These are phyloP conservation scores for Ictalurus furcatus DNA, from an alignment of 2,113 vertebrate genomes.

Conservation along the genomic window DNA sequence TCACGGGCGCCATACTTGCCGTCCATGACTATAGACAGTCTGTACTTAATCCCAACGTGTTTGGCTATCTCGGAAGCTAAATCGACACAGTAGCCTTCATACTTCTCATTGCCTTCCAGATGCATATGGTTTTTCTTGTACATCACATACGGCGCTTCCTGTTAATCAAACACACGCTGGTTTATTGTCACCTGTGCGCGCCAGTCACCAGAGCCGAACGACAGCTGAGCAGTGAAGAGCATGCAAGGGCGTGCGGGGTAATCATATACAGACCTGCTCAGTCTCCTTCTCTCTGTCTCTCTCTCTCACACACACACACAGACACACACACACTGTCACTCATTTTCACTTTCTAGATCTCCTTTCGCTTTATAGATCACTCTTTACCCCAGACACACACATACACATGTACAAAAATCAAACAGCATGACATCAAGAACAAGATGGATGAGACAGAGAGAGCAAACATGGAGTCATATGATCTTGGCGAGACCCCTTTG, in stretches of 20 bases:
- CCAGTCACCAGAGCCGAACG: constrained; percentile 39
- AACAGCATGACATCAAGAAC: constrained; percentile 54
- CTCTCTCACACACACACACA: constrained; percentile 7
- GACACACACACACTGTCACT: constrained; percentile 21
- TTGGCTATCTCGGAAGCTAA: constrained; percentile 99
- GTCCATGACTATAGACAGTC: constrained; percentile 97
- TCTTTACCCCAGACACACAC: constrained; percentile 40
- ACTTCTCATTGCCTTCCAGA: constrained; percentile 98
- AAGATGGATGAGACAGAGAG: constrained; percentile 61
- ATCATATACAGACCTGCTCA: constrained; percentile 39
- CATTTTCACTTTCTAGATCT: constrained; percentile 7
- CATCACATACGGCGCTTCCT: constrained; percentile 99
- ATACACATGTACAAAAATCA: not conserved
- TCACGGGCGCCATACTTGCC: constrained; percentile 98
- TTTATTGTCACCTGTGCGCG: constrained; percentile 71
- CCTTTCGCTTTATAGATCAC: constrained; percentile 2
- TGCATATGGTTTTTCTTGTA: constrained; percentile 98
- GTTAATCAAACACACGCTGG: constrained; percentile 81
- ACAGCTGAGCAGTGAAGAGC: constrained; percentile 40
- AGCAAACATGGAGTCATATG: constrained; percentile 54
- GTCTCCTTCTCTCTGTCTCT: not conserved
- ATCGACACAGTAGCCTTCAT: constrained; percentile 99
- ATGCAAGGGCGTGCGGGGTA: constrained; percentile 42
- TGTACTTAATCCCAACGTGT: constrained; percentile 99
- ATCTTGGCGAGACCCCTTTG: constrained; percentile 63